phyloP scores from a whole-genome alignment of 37 sponge, comb jelly and placozoan genomes.

The Hormiphora californensis region DNA sequence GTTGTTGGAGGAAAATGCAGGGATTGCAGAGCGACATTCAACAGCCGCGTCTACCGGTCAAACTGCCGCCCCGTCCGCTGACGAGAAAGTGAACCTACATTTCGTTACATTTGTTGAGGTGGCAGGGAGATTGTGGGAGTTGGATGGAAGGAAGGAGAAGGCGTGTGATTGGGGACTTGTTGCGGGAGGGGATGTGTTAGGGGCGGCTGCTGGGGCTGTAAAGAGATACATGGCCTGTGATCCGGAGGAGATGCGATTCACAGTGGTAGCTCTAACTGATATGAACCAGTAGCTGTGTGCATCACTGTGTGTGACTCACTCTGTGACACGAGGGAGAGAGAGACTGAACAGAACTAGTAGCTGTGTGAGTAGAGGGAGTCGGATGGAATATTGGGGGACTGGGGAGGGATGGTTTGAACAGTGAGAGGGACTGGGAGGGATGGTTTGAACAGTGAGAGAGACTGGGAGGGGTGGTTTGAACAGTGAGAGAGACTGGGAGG shows the following conservation, averaged over 20 bases:
- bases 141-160: constrained; percentile 61
- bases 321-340: too few relatives aligned
- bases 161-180: not conserved
- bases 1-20: not conserved
- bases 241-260: constrained; percentile 82
- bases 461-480: too few relatives aligned
- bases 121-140: constrained; percentile 80
- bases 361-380: too few relatives aligned
- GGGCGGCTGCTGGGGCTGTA: constrained; percentile 79
- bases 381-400: too few relatives aligned
- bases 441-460: too few relatives aligned
- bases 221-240: constrained; percentile 83
- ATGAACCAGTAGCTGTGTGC: too few relatives aligned
- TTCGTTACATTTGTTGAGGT: constrained; percentile 82
- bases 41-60: not conserved
- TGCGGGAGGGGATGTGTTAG: not conserved
- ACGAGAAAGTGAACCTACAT: constrained; percentile 78
- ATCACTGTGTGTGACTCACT: too few relatives aligned
- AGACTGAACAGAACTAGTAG: too few relatives aligned
- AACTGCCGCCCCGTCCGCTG: constrained; percentile 68
- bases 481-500: too few relatives aligned
- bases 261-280: constrained; percentile 80
- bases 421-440: too few relatives aligned
- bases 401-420: too few relatives aligned
- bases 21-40: not conserved